phyloP scores from a whole-genome alignment of 2,113 vertebrate species.

The Mus musculus region GRCm39 chr4:35566001-35566500 shows the following conservation, averaged over 20 bases:
- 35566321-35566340: constrained; percentile 57
- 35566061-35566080: neutral
- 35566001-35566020: neutral
- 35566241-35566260: constrained; percentile 61
- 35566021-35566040: constrained; percentile 25
- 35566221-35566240: constrained; percentile 40
- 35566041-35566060: constrained; percentile 17
- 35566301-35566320: constrained; percentile 44
- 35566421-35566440: constrained; percentile 11
- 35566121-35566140: neutral
- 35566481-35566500: constrained; percentile 11
- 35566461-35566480: neutral
- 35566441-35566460: constrained; percentile 16
- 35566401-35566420: constrained; percentile 36
- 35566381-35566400: constrained; percentile 41
- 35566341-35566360: constrained; percentile 49
- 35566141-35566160: constrained; percentile 44
- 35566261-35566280: constrained; percentile 45
- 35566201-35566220: constrained; percentile 47
- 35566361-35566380: constrained; percentile 42
- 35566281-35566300: constrained; percentile 17
- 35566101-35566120: neutral
- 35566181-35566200: neutral
- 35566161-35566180: neutral
- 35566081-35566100: neutral